A percentile compares a stretch with the other conserved stretches of the same genome.
Evolutionary conservation across 2,113 vertebrate species (phyloP).

Genomic region (Nannobrachium achirus): DNA sequence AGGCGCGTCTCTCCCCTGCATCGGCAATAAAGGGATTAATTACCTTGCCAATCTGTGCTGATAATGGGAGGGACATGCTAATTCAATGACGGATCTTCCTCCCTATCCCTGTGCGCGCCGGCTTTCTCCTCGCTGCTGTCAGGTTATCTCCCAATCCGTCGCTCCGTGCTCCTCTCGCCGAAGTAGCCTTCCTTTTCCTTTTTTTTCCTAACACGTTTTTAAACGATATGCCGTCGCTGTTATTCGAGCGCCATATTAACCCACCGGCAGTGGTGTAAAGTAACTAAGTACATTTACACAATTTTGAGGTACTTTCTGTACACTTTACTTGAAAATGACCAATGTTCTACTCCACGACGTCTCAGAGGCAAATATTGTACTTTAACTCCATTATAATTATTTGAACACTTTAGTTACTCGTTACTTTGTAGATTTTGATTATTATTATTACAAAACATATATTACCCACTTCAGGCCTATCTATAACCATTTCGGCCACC

Average conservation of each 20-base stretch:
- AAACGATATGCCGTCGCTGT: conserved; percentile 16
- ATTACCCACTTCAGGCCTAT: too few relatives aligned
- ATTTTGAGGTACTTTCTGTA: too few relatives aligned
- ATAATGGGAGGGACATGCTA: conserved; percentile 52
- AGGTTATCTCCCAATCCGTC: conserved; percentile 9
- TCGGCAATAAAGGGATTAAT: conserved; percentile 46
- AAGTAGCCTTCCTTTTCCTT: not conserved
- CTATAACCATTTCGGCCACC: too few relatives aligned
- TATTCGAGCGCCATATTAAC: conserved; percentile 31
- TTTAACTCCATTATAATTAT: too few relatives aligned
- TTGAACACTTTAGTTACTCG: too few relatives aligned
- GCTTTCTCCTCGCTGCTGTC: conserved; percentile 13
- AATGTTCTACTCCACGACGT: too few relatives aligned
- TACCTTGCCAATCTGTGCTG: conserved; percentile 41
- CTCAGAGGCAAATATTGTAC: too few relatives aligned
- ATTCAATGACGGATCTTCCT: conserved; percentile 36
- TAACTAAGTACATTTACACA: too few relatives aligned
- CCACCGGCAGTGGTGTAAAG: too few relatives aligned
- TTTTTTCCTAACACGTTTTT: conserved; percentile 23
- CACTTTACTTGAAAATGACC: too few relatives aligned
- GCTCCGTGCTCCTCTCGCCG: not conserved
- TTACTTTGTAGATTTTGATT: too few relatives aligned
- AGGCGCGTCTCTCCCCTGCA: conserved; percentile 30
- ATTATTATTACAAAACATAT: too few relatives aligned
- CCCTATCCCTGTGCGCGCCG: conserved; percentile 6